phyloP scores from a whole-genome alignment of 1,140 invertebrate genomes.

The Sitophilus oryzae region DNA sequence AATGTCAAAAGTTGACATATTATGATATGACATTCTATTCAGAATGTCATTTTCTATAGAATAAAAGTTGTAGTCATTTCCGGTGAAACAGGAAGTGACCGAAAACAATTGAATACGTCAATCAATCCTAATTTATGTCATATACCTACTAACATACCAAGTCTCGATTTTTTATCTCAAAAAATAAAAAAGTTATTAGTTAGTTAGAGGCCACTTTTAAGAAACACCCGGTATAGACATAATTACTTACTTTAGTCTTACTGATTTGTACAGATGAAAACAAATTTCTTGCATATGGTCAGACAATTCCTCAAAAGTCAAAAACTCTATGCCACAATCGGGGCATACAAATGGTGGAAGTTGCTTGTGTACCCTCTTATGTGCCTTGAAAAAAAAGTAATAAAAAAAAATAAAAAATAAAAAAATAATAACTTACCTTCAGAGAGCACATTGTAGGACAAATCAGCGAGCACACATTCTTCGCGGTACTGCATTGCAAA shows the following conservation, averaged over 20 bases:
- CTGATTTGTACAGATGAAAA: constrained; percentile 49
- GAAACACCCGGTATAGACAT: too few species aligned
- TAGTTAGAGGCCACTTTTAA: too few species aligned
- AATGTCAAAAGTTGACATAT: too few species aligned
- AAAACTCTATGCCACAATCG: constrained; percentile 47
- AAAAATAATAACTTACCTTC: constrained; percentile 5
- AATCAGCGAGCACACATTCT: constrained; percentile 45
- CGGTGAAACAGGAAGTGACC: too few species aligned
- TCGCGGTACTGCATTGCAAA: constrained; percentile 23
- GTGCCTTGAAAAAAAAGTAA: constrained; percentile 45
- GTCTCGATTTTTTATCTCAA: too few species aligned
- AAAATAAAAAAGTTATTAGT: too few species aligned
- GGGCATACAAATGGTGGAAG: constrained; percentile 47
- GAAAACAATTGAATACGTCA: too few species aligned
- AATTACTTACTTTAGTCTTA: constrained; percentile 29
- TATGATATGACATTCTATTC: too few species aligned
- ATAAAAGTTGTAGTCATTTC: too few species aligned
- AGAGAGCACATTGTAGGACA: constrained; percentile 44
- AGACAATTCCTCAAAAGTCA: constrained; percentile 40
- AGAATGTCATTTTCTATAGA: too few species aligned
- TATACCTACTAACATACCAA: too few species aligned
- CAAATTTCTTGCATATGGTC: constrained; percentile 48
- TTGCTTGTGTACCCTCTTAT: constrained; percentile 46
- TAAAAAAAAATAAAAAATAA: not conserved
- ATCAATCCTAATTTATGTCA: too few species aligned